Conservation (phyloP, 2,797 vertebrate genomes). For the Rhyacichthys aspro region DNA sequence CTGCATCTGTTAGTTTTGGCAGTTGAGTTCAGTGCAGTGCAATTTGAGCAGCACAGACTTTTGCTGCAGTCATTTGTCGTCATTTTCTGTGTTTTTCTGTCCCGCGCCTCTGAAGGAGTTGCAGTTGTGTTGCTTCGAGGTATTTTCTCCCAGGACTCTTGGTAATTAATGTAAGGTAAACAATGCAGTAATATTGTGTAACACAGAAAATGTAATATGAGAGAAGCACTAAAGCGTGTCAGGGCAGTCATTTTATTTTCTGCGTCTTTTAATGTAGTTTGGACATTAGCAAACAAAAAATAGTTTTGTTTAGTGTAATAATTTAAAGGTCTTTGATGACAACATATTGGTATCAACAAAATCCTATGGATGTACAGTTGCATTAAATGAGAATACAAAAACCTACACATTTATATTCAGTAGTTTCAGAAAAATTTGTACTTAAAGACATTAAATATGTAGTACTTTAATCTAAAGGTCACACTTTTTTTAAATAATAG, state of each 20-base stretch:
- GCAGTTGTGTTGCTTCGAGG: constrained; percentile 30
- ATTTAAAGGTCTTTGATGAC: not conserved
- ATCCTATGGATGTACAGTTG: no score
- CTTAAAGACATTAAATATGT: constrained; percentile 31
- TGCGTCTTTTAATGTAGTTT: not conserved
- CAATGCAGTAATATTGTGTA: constrained; percentile 16
- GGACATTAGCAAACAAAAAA: not conserved
- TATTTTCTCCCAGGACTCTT: constrained; percentile 19
- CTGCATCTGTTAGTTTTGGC: constrained; percentile 81
- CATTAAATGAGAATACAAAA: no score
- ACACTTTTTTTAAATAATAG: constrained; percentile 54
- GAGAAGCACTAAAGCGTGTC: not conserved
- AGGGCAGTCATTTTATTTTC: not conserved
- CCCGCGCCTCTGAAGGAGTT: constrained; percentile 23
- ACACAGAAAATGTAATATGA: not conserved
- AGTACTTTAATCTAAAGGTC: constrained; percentile 39
- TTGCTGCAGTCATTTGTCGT: constrained; percentile 83
- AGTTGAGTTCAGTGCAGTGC: constrained; percentile 67
- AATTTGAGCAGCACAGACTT: constrained; percentile 72
- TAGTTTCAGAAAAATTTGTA: not conserved
- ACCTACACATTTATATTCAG: no score
- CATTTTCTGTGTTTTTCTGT: constrained; percentile 47
- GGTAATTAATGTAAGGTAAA: constrained; percentile 40
- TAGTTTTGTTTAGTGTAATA: not conserved
- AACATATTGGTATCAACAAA: no score